Evolutionary conservation across 2,888 invertebrate genomes (phyloP), one percentile per base, ranked within the genome.

Genomic region (Theodoxus fluviatilis): DNA sequence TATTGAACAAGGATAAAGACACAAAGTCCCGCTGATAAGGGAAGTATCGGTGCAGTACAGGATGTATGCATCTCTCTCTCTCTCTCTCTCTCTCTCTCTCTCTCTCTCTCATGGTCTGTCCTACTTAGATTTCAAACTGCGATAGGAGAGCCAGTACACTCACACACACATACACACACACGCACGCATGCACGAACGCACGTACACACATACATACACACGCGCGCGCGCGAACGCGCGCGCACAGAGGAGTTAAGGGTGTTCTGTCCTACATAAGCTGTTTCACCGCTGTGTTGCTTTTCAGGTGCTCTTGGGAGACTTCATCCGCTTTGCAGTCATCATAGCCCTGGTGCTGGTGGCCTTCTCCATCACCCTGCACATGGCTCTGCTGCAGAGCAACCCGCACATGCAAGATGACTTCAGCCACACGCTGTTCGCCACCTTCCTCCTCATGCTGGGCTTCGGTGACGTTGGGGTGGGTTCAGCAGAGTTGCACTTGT

Each of bases 401-500:
- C 59, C 25, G 1, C 12, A 64, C 0, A 70, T 75, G 25, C 74
- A 75, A 6, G 74, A 74, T 9, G 78, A 75, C 7, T 75, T 76
- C 38, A 74, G 77, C 18, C 57, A 43, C n/a, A 75, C 80, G 1
- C 73, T 79, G 74, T 35, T 82, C 67, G 71, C 79, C 0, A 72
- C 81, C 70, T 82, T 82, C 65, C 77, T 79, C 55, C 74, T 81
- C 12, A 80, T 80, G 79, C 75, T 82, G 15, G 82, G 82, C 3
- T 72, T 82, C 2, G 73, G 73, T 2, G 80, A 80, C 25, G 66
- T 79, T 2, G 69, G 67, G 1, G 65, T 71, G 73, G 0, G 55
- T 68, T 33, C 68, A 67, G 28, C n/a, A n/a, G n/a, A n/a, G n/a
- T n/a, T n/a, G n/a, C n/a, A n/a, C n/a, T n/a, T n/a, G n/a, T n/a